Conservation (phyloP, 2,797 vertebrate species). For the Clarias pachynema region DNA sequence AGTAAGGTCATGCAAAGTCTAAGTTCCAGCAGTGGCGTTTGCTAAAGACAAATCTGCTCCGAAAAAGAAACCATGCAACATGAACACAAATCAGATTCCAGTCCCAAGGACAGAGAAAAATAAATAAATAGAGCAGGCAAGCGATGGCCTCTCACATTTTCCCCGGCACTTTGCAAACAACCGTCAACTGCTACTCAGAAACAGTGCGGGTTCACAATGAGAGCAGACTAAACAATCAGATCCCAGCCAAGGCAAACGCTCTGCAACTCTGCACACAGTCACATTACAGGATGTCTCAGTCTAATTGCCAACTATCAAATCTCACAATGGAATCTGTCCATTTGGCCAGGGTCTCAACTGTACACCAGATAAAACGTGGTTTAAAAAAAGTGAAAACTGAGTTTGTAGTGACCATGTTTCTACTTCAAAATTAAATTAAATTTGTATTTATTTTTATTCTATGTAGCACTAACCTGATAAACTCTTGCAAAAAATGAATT, state of each 20-base stretch:
- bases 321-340: constrained; percentile 84
- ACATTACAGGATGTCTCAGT: constrained; percentile 80
- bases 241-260: constrained; percentile 84
- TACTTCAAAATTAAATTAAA: no score
- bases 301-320: constrained; percentile 86
- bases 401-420: no score
- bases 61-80: constrained; percentile 85
- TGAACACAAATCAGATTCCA: constrained; percentile 91
- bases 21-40: constrained; percentile 94
- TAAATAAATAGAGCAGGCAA: constrained; percentile 75
- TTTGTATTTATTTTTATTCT: neutral
- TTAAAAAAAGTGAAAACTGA: constrained; percentile 69
- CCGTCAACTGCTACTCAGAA: constrained; percentile 86
- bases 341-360: constrained; percentile 80
- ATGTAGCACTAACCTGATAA: constrained; percentile 5
- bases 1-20: constrained; percentile 97
- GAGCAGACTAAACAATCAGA: constrained; percentile 95
- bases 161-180: constrained; percentile 90
- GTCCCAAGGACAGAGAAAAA: constrained; percentile 84
- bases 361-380: constrained; percentile 67
- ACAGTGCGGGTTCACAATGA: constrained; percentile 83
- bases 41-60: constrained; percentile 81
- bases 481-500: neutral
- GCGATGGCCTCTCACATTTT: constrained; percentile 80
- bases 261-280: constrained; percentile 84